Base-by-base conservation (phyloP, 2,888 invertebrate species). In the Cabera pusaria region DNA sequence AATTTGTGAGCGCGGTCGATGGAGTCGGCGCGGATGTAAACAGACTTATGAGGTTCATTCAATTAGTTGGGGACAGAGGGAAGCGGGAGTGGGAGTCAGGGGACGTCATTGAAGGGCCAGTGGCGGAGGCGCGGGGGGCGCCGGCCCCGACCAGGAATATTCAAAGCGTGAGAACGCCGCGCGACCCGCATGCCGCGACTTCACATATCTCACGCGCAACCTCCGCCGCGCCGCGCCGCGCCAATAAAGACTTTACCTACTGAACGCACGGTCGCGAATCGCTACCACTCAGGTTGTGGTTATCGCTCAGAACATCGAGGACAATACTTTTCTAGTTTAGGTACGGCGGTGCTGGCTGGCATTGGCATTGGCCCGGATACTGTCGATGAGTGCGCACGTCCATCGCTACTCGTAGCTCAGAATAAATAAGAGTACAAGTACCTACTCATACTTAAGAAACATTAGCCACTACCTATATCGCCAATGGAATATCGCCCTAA, bases 251-350 rank as follows among this genome's bases (percentile, higher is more conserved):
- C 78, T 64, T 62, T 85, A 75, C 33, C 29, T 1, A 20, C 17
- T 44, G 11, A 46, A 31, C 32, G 56, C 74, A 84, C 55, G 74
- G 73, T 54, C 60, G 64, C 56, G 57, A 73, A 72, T 79, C 49
- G 46, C 45, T 41, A 43, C 47, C 14, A 46, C 38, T 25, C 44
- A 38, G 45, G 44, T 59, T 70, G 79, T 66, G 75, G 83, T 86
- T 85, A 88, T 87, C 87, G 82, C 75, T 81, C 70, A 68, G 75
- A 84, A 80, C 83, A 83, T 86, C 87, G 87, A 87, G 86, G 87
- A 87, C 87, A 87, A 86, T 86, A 84, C 78, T 86, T 86, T 85
- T 86, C 86, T 86, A 87, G 87, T 85, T 86, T 87, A 87, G 84
- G 83, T 82, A 82, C 80, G 72, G 73, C 77, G 57, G 49, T 62